phyloP scores from a whole-genome alignment of 2,888 invertebrate species.

The Autographa gamma region DNA sequence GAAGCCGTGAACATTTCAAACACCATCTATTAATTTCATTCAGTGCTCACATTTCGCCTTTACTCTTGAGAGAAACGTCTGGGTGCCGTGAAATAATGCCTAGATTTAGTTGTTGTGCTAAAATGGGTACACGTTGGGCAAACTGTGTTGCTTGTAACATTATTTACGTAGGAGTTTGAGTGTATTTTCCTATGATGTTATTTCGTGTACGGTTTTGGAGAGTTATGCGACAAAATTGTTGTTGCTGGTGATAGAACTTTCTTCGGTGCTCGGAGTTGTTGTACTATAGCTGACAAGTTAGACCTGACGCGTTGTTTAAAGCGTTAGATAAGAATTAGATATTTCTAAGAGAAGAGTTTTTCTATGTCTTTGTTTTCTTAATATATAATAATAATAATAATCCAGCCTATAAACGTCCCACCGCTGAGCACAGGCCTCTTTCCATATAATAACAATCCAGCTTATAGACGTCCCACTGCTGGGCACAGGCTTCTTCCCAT shows the following conservation, averaged over 20 bases:
- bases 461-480: too few relatives aligned
- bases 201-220: background rate
- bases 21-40: constrained; percentile 55
- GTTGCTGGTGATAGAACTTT: background rate
- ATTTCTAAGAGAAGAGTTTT: too few relatives aligned
- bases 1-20: constrained; percentile 42
- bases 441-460: too few relatives aligned
- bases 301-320: too few relatives aligned
- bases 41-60: constrained; percentile 61
- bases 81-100: constrained; percentile 52
- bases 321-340: too few relatives aligned
- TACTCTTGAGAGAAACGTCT: constrained; percentile 53
- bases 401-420: too few relatives aligned
- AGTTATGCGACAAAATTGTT: background rate
- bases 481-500: too few relatives aligned
- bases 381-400: too few relatives aligned
- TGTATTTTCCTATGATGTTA: constrained; percentile 13
- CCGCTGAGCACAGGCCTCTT: too few relatives aligned
- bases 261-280: background rate
- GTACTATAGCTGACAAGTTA: background rate
- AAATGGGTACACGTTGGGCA: constrained; percentile 51
- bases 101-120: constrained; percentile 58
- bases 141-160: constrained; percentile 36
- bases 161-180: constrained; percentile 46
- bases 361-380: too few relatives aligned